These are phyloP conservation scores for Strix aluco DNA, from an alignment of 2,113 vertebrate genomes.

Conservation along the genomic window DNA sequence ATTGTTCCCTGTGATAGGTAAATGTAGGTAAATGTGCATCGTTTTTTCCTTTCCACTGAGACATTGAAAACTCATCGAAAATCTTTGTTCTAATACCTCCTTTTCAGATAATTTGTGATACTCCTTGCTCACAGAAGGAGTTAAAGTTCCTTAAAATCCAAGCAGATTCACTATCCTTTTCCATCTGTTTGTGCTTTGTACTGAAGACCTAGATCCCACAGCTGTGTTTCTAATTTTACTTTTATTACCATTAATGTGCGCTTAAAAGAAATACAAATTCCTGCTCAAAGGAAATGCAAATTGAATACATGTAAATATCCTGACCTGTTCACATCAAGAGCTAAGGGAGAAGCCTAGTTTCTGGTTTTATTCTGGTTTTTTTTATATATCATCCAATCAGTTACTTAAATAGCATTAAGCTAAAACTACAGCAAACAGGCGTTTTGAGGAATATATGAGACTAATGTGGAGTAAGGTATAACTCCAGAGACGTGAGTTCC, in stretches of 20 bases:
- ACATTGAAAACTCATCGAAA: not conserved
- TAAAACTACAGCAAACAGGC: not conserved
- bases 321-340: not conserved
- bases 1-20: not conserved
- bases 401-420: not conserved
- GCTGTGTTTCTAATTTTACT: constrained; percentile 12
- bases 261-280: not conserved
- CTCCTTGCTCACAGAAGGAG: not conserved
- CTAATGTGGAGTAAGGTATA: not conserved
- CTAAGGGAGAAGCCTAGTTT: not conserved
- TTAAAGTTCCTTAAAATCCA: not conserved
- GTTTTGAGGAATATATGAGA: not conserved
- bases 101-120: not conserved
- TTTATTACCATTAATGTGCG: not conserved
- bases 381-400: not conserved
- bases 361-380: not conserved
- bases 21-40: not conserved
- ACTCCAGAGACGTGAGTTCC: not conserved
- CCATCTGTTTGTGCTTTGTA: not conserved
- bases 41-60: not conserved
- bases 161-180: not conserved
- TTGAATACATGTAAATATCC: not conserved
- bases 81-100: not conserved
- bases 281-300: not conserved
- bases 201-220: not conserved